A percentile compares a stretch with the other conserved stretches of the same genome.
These are phyloP conservation scores for Thalpophila matura DNA, from an alignment of 2,888 invertebrate genomes.

Conservation along the genomic window DNA sequence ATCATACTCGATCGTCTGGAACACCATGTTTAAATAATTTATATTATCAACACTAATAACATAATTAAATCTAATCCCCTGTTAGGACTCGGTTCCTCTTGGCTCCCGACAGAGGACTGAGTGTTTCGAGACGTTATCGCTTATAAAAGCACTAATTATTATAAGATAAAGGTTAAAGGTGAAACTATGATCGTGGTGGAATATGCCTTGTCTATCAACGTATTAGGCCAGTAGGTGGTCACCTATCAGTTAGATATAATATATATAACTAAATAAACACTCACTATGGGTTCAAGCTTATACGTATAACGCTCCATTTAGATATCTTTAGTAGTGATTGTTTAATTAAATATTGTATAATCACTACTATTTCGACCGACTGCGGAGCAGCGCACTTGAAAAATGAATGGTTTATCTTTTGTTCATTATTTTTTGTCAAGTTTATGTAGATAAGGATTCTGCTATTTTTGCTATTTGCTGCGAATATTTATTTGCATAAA, in stretches of 20 bases:
- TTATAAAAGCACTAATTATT: slow-evolving; percentile 53
- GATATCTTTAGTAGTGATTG: slow-evolving; percentile 3
- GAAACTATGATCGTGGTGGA: slow-evolving; percentile 55
- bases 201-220: slow-evolving; percentile 42
- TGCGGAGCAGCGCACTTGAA: slow-evolving; percentile 22
- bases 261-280: slow-evolving; percentile 42
- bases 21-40: slow-evolving; percentile 75
- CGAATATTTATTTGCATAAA: too few relatives aligned
- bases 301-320: slow-evolving; percentile 75
- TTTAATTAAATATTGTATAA: neutral
- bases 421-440: slow-evolving; percentile 31
- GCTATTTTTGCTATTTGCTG: too few relatives aligned
- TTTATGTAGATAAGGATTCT: slow-evolving; percentile 42
- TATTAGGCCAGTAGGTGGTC: slow-evolving; percentile 38
- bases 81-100: slow-evolving; percentile 43
- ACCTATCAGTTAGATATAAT: slow-evolving; percentile 14
- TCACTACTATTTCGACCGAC: slow-evolving; percentile 21
- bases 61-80: slow-evolving; percentile 36
- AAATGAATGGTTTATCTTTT: slow-evolving; percentile 39
- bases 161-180: slow-evolving; percentile 69
- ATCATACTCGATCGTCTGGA: slow-evolving; percentile 86
- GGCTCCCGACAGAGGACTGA: slow-evolving; percentile 63
- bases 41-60: slow-evolving; percentile 33
- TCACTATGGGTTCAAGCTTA: slow-evolving; percentile 69
- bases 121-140: slow-evolving; percentile 48